A percentile compares a stretch with the other conserved stretches of the same genome.
These are phyloP conservation scores for Eudyptes chrysolophus DNA, from an alignment of 2,113 vertebrate species.

Conservation along the genomic window DNA sequence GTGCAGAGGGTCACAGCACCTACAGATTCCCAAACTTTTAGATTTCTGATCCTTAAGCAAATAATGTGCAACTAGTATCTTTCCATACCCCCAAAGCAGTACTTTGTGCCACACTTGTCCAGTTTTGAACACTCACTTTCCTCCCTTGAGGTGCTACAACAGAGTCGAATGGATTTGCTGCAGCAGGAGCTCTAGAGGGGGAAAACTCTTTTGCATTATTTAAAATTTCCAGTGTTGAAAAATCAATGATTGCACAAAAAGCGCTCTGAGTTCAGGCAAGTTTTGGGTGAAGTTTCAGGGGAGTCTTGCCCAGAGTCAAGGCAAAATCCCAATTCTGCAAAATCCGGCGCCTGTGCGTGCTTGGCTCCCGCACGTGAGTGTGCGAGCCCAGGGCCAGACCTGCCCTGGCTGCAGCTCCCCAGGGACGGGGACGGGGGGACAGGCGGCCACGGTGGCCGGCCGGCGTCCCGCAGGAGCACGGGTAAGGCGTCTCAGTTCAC, in stretches of 20 bases:
- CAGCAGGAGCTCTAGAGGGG: background rate
- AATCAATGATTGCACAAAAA: background rate
- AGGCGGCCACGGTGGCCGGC: background rate
- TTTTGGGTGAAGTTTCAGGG: background rate
- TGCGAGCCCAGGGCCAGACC: background rate
- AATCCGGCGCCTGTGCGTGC: accelerated
- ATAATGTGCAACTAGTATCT: accelerated
- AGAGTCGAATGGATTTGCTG: background rate
- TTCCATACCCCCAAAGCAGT: background rate
- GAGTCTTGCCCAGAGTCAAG: background rate
- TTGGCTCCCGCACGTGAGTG: background rate
- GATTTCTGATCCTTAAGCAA: background rate
- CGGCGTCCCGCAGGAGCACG: accelerated
- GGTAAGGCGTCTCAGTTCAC: background rate
- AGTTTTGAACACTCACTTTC: background rate
- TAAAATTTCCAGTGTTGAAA: background rate
- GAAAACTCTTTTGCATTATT: background rate
- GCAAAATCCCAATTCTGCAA: background rate
- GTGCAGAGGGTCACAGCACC: background rate
- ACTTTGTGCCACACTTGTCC: background rate
- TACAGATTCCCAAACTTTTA: background rate
- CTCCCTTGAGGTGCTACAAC: background rate
- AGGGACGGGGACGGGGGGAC: background rate
- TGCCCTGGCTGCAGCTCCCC: background rate
- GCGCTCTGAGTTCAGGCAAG: background rate